Base-by-base conservation (phyloP, 2,113 vertebrate species). In the Xiphias gladius region DNA sequence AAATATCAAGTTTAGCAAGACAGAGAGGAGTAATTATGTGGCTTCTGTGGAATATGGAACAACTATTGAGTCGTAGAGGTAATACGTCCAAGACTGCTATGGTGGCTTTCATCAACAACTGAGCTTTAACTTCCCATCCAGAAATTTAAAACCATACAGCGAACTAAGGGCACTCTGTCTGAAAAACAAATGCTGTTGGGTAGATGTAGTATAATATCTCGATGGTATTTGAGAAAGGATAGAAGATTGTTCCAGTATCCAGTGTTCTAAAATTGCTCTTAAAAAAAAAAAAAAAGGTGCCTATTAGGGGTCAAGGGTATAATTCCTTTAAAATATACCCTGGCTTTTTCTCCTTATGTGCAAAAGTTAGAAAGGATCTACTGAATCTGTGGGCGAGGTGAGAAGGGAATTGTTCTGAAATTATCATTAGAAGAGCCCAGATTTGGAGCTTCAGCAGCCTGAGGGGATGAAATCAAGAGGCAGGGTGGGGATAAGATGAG, bases 1-100 rank as follows among this genome's bases (percentile, higher is more conserved):
- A 75, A 73, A 85, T 84, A 76, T 80, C 84, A 91, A 86, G 61
- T 84, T 75, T 37, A 78, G 73, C 78, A 69, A 89, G 72, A 91
- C 74, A 76, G 66, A 82, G 24, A 57, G 62, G 52, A 77, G 71
- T 71, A 80, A 80, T 35, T 67, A 63, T 39, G 63, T 70, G 57
- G 71, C 80, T 65, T 83, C 39, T 59, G 73, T 54, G 73, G 69
- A 80, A 75, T 84, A 74, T 76, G 58, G 65, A 82, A 79, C 58
- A 85, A 62, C 35, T 67, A 14, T 46, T 68, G 20, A 57, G 65
- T 84, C 50, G 17, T 22, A 83, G 76, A 72, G 71, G 76, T 78
- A 30, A 80, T 39, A 76, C 77, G 39, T 64, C 70, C 19, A 11
- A 82, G 73, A 84, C 52, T 39, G 79, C 66, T 65, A 24, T 22